Evolutionary conservation across 92 coral and sea anemone species (phyloP).

Genomic region (Palythoa heliodiscus): DNA sequence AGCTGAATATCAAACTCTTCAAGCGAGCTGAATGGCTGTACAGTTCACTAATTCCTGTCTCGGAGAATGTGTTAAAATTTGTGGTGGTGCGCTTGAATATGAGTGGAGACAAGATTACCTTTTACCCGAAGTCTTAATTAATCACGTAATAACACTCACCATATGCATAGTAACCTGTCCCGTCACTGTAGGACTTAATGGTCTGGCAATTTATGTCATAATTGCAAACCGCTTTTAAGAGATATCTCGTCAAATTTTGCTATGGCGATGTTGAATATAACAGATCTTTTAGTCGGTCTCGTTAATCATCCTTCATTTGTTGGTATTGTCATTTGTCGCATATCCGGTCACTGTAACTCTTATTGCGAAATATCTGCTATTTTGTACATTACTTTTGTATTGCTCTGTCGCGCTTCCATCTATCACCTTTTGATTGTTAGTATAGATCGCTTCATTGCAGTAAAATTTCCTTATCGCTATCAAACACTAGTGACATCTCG

Average conservation of each 20-base stretch:
- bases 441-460: conserved; percentile 17
- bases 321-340: background rate
- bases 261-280: background rate
- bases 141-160: background rate
- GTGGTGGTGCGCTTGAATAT: background rate
- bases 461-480: conserved; percentile 6
- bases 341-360: background rate
- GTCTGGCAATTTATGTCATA: background rate
- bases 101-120: background rate
- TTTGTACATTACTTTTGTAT: too few relatives aligned
- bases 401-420: background rate
- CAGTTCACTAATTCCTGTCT: background rate
- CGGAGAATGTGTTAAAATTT: background rate
- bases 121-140: background rate
- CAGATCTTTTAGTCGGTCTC: background rate
- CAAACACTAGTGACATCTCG: background rate
- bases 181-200: background rate
- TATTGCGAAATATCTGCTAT: background rate
- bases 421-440: background rate
- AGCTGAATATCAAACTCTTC: background rate
- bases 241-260: background rate
- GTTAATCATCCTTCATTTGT: background rate
- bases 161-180: background rate
- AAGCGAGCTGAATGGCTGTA: background rate
- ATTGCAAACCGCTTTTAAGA: background rate